Evolutionary conservation across 2,888 invertebrate species (phyloP), one percentile per base, ranked within the genome.

Genomic region (Cinara cedri): DNA sequence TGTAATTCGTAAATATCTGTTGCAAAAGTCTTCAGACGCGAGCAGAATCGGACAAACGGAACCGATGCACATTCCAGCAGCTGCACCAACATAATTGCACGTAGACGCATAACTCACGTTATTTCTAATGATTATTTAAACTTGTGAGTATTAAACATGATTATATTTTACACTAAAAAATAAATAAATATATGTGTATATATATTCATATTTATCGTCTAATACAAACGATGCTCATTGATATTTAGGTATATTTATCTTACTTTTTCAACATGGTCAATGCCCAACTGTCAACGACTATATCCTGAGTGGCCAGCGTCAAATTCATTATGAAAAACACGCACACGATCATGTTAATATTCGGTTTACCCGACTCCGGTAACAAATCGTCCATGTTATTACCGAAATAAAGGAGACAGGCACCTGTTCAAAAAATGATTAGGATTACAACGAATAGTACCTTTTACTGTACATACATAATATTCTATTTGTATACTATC

Each of bases 201-300:
- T n/a, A n/a, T n/a, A n/a, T n/a, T n/a, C n/a, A n/a, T n/a, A n/a
- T 4, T 34, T 3, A 34, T 34, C 34, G 34, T 34, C 34, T 4
- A 34, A 34, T 34, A n/a, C n/a, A 4, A 34, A 34, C 34, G 3
- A 34, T 34, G 6, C 3, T 34, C 34, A 6, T 3, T 34, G 34
- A 34, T 34, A 34, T 34, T 34, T 6, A 6, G 34, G 34, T 34
- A 34, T 34, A 34, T 34, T 34, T 34, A 34, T 10, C 44, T 68
- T 51, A 95, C 91, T 95, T 93, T 84, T 96, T 94, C 1, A 99
- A 88, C 96, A 99, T 99, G 0, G 98, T 98, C 16, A 99, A 88
- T 0, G 99, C 98, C 99, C 99, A 99, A 42, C 99, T 99, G 88
- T 99, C 99, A 0, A 99, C 98, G 16, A 97, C 98, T 84, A 99